These are phyloP conservation scores for Champsocephalus gunnari DNA, from an alignment of 2,797 vertebrate genomes.

Conservation along the genomic window DNA sequence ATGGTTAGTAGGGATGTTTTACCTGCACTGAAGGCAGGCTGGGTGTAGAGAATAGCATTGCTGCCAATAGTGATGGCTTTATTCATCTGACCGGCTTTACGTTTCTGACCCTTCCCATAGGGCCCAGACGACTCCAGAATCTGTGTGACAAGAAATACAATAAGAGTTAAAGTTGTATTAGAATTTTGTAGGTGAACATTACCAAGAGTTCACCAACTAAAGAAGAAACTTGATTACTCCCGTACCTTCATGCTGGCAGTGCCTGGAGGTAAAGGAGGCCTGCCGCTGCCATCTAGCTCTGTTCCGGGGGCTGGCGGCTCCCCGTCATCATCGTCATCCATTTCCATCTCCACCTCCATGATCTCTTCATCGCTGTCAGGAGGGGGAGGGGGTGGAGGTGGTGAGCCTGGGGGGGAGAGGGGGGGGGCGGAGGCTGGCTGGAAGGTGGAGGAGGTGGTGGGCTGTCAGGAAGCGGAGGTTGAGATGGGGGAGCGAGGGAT, in stretches of 20 bases:
- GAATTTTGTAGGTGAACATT: not conserved
- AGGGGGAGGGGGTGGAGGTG: conserved; percentile 84
- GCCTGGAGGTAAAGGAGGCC: conserved; percentile 80
- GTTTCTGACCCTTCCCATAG: conserved; percentile 88
- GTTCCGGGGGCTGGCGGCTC: conserved; percentile 97
- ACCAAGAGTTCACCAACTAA: not conserved
- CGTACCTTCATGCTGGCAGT: conserved; percentile 83
- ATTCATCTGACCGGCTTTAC: conserved; percentile 87
- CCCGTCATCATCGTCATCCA: conserved; percentile 95
- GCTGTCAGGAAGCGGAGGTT: conserved; percentile 85
- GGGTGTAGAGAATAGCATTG: conserved; percentile 93
- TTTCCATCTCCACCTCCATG: conserved; percentile 99
- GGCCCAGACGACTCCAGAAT: conserved; percentile 72
- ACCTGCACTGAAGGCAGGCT: conserved; percentile 85
- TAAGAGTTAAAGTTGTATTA: not conserved
- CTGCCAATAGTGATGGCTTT: conserved; percentile 93
- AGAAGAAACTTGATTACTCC: not conserved
- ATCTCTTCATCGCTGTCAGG: conserved; percentile 94
- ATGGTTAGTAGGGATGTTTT: conserved; percentile 6
- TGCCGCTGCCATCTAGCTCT: conserved; percentile 87
- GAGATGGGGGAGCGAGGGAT: conserved; percentile 76
- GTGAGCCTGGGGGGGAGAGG: conserved; percentile 85
- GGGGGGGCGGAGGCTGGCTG: conserved; percentile 88
- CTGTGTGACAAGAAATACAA: conserved; percentile 59
- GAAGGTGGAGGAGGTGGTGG: conserved; percentile 90